Conservation (phyloP, 2,797 vertebrate genomes). For the Lepus oiostolus region DNA sequence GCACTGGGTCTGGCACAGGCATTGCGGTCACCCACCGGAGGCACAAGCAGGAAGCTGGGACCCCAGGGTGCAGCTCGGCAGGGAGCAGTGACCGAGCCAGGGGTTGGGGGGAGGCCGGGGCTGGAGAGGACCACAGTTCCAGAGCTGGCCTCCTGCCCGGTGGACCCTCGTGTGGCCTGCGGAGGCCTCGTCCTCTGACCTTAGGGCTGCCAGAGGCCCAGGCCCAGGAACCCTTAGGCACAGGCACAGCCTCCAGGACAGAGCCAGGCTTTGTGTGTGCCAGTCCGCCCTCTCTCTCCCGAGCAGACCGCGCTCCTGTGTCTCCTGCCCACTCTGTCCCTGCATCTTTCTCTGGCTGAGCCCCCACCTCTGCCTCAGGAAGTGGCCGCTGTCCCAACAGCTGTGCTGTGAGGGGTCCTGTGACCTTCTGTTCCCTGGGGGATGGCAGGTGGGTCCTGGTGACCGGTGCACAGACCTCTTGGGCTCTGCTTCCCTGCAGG, state of each 20-base stretch:
- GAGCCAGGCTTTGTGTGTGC: background rate
- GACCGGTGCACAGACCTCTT: background rate
- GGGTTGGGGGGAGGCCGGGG: too few species aligned
- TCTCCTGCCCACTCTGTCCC: too few species aligned
- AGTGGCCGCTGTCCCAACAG: too few species aligned
- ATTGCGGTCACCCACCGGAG: too few species aligned
- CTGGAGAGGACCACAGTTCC: too few species aligned
- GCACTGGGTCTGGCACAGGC: background rate
- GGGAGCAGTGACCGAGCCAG: fast-evolving
- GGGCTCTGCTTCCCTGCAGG: background rate
- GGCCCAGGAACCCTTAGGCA: background rate
- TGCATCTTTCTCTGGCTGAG: background rate
- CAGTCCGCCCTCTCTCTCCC: background rate
- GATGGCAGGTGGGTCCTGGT: background rate
- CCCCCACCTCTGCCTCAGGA: background rate
- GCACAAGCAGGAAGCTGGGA: too few species aligned
- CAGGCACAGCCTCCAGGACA: background rate
- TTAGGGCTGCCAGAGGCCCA: background rate
- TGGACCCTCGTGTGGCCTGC: fast-evolving
- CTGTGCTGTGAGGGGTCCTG: background rate
- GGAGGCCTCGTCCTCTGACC: background rate
- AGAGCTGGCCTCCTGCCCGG: background rate
- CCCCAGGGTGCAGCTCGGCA: background rate
- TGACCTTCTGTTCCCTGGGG: too few species aligned
- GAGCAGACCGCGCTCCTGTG: background rate